phyloP scores from a whole-genome alignment of 2,797 vertebrate species.

The Podarcis siculus region DNA sequence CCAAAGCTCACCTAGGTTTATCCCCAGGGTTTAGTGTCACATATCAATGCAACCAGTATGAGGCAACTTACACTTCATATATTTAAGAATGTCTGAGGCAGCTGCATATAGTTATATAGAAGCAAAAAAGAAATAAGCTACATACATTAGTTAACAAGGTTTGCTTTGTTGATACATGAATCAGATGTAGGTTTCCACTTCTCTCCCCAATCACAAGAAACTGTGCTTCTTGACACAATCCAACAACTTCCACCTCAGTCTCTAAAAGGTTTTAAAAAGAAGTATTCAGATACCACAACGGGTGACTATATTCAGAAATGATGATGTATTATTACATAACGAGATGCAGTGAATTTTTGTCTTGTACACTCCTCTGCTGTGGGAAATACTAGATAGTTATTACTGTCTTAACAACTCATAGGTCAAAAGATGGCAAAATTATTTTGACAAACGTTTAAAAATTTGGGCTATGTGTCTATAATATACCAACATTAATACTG shows the following conservation, averaged over 20 bases:
- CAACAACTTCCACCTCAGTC: constrained; percentile 87
- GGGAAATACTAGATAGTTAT: not conserved
- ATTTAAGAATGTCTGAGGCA: not conserved
- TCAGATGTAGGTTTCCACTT: constrained; percentile 91
- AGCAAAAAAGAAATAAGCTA: not conserved
- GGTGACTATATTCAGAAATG: not conserved
- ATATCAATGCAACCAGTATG: not conserved
- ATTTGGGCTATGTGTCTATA: not conserved
- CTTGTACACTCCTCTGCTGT: not conserved
- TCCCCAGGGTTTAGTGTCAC: not conserved
- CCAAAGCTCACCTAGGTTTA: not conserved
- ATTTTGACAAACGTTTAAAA: not conserved
- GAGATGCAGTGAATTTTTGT: not conserved
- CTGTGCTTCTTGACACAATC: constrained; percentile 85
- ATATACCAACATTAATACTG: not conserved
- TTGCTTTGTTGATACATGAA: constrained; percentile 89
- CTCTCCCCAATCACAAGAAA: constrained; percentile 94
- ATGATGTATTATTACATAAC: not conserved
- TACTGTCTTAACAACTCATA: no score
- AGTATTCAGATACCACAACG: not conserved
- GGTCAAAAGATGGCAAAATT: no score
- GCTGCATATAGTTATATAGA: not conserved
- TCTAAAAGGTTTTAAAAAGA: constrained; percentile 79
- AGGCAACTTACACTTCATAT: not conserved
- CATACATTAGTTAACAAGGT: constrained; percentile 90